Conservation (phyloP, 2,113 vertebrate species). For the Cacatua alba region DNA sequence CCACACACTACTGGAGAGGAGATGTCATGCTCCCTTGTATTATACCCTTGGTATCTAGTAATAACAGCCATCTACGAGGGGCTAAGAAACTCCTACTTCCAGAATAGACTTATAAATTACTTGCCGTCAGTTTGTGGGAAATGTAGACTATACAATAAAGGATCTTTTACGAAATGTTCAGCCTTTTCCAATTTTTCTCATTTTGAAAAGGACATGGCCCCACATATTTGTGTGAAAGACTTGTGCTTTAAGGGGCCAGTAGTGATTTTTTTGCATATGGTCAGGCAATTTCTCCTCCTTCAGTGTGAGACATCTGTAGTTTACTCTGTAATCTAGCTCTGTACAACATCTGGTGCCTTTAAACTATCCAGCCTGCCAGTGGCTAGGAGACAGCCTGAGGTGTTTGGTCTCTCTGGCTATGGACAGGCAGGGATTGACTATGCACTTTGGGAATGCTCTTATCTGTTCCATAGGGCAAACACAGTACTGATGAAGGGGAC, state of each 20-base stretch:
- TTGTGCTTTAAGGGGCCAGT: neutral
- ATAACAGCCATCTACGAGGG: slow-evolving; percentile 15
- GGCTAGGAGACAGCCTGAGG: neutral
- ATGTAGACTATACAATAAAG: slow-evolving; percentile 41
- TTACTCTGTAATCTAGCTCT: slow-evolving; percentile 1
- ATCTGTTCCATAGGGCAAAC: neutral
- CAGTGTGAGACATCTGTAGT: neutral
- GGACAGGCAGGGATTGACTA: neutral
- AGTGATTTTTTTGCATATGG: neutral
- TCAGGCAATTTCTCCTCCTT: neutral
- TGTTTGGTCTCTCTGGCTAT: neutral
- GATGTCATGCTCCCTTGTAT: slow-evolving; percentile 1
- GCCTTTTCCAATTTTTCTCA: slow-evolving; percentile 27
- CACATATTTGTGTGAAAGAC: slow-evolving; percentile 43
- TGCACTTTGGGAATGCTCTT: neutral
- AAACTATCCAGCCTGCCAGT: neutral
- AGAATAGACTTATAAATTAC: slow-evolving; percentile 38
- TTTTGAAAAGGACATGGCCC: slow-evolving; percentile 41
- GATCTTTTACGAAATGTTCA: neutral
- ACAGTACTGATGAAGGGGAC: accelerated
- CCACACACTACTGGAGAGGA: neutral
- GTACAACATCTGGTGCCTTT: neutral
- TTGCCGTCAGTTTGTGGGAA: slow-evolving; percentile 26
- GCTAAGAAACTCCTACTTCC: slow-evolving; percentile 17
- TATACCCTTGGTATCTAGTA: slow-evolving; percentile 32